Evolutionary conservation across 2,113 vertebrate species (phyloP).

Genomic region (Nansenia antarctica): DNA sequence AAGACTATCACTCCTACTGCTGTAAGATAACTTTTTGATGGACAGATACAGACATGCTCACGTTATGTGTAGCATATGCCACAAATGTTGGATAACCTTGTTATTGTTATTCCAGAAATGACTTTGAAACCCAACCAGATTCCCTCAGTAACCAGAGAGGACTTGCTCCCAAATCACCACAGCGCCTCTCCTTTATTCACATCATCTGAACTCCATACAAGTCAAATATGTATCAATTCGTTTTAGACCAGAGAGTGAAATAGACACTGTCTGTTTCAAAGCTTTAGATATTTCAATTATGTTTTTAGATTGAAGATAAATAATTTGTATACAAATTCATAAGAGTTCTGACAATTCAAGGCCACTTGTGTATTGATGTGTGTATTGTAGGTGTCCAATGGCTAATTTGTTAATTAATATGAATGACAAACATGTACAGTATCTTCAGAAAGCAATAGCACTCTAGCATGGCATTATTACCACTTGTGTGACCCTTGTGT

Average conservation of each 20-base stretch:
- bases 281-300: too few species aligned
- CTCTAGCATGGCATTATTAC: too few species aligned
- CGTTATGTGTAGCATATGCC: constrained; percentile 59
- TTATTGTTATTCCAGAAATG: constrained; percentile 52
- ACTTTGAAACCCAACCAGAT: constrained; percentile 45
- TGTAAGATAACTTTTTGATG: constrained; percentile 70
- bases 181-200: background rate
- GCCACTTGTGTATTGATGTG: background rate
- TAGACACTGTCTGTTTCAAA: background rate
- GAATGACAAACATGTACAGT: too few species aligned
- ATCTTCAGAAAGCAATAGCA: too few species aligned
- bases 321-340: too few species aligned
- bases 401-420: too few species aligned
- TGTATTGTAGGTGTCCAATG: too few species aligned
- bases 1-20: constrained; percentile 59
- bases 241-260: background rate
- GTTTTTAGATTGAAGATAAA: too few species aligned
- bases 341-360: background rate
- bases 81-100: constrained; percentile 14
- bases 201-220: constrained; percentile 16
- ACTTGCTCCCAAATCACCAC: constrained; percentile 10
- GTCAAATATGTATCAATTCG: background rate
- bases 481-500: background rate
- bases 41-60: constrained; percentile 57
- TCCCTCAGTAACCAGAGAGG: constrained; percentile 32